These are phyloP conservation scores for Agapornis roseicollis DNA, from an alignment of 2,113 vertebrate species.

Conservation along the genomic window DNA sequence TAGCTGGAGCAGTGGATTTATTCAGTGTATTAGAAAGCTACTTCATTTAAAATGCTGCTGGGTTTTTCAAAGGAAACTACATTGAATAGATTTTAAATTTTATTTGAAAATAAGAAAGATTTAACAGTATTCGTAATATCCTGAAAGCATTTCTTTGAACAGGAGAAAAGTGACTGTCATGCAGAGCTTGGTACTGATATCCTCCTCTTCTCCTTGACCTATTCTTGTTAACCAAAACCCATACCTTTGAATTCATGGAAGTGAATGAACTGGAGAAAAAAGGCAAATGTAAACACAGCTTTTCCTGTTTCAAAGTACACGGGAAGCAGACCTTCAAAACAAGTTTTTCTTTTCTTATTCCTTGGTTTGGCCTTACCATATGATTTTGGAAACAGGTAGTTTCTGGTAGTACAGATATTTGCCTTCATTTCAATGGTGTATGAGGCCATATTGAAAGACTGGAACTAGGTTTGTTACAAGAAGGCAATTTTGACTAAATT, in stretches of 20 bases:
- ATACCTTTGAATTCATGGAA: background rate
- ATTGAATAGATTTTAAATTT: background rate
- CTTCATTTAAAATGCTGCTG: background rate
- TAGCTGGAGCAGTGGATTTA: background rate
- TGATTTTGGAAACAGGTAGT: background rate
- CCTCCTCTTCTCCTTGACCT: background rate
- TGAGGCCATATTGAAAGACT: background rate
- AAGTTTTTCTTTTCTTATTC: background rate
- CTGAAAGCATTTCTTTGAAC: background rate
- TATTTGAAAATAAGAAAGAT: background rate
- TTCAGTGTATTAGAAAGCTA: background rate
- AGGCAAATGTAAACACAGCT: background rate
- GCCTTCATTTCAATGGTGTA: fast-evolving
- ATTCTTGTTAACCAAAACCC: background rate
- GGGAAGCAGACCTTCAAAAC: background rate
- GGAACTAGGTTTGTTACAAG: background rate
- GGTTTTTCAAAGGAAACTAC: background rate
- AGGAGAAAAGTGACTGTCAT: background rate
- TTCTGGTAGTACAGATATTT: background rate
- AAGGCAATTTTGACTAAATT: background rate
- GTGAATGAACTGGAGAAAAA: background rate
- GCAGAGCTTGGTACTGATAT: background rate
- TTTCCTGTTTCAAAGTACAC: background rate
- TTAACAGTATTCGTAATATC: background rate
- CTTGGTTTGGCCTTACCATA: background rate